Conservation (phyloP, 2,113 vertebrate species). For the Thalassarche chlororhynchos region DNA sequence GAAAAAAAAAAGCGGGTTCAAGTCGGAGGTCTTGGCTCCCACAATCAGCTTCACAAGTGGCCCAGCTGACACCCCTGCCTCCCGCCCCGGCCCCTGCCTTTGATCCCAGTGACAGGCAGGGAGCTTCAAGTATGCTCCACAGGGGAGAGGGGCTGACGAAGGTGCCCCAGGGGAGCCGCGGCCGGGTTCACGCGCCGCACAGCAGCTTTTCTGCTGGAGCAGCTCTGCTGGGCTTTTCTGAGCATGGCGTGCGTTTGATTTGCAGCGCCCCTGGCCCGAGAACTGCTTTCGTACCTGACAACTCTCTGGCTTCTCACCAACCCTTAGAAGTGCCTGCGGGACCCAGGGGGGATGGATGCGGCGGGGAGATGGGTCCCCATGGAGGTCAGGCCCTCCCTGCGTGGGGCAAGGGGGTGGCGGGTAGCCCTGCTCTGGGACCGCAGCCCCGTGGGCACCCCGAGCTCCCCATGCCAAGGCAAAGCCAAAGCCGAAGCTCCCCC, state of each 20-base stretch:
- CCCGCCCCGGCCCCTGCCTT: constrained; percentile 19
- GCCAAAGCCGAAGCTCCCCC: no score
- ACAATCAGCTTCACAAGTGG: constrained; percentile 48
- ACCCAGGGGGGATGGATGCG: background rate
- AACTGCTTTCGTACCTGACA: constrained; percentile 1
- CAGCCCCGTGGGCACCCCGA: accelerated
- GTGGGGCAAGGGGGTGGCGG: accelerated
- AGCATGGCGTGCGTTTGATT: background rate
- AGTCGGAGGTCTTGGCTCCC: constrained; percentile 43
- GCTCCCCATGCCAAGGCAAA: background rate
- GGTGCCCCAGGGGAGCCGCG: background rate
- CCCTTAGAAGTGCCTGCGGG: background rate
- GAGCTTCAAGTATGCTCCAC: background rate
- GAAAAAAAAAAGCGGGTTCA: background rate
- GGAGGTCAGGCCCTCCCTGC: background rate
- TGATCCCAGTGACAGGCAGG: constrained; percentile 63
- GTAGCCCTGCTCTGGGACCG: background rate
- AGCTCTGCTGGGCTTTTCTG: background rate
- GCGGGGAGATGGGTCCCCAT: background rate
- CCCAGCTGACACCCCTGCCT: constrained; percentile 40
- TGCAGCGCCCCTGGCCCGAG: background rate
- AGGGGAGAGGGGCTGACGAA: background rate
- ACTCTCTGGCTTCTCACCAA: constrained; percentile 19
- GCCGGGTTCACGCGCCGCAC: background rate
- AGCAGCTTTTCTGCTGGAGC: background rate